phyloP scores from a whole-genome alignment of 2,888 invertebrate genomes.

The Cheilosia scutellata region DNA sequence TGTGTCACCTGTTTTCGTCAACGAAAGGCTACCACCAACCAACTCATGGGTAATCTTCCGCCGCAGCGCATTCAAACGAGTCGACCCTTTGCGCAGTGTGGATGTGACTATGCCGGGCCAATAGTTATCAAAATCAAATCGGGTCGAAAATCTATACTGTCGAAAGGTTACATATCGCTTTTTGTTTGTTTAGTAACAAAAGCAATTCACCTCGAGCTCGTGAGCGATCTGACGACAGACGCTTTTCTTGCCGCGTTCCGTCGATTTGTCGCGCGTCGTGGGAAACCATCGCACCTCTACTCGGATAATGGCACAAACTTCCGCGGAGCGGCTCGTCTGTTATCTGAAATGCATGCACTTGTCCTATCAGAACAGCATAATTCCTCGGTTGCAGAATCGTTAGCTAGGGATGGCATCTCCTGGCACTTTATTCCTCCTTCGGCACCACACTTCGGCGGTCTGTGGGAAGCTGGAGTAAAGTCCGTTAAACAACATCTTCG shows the following conservation, averaged over 20 bases:
- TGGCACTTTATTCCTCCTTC: slow-evolving; percentile 66
- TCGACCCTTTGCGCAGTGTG: slow-evolving; percentile 36
- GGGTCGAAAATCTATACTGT: slow-evolving; percentile 19
- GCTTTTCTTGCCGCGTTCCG: slow-evolving; percentile 28
- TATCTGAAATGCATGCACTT: not conserved
- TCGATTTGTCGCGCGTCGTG: slow-evolving; percentile 49
- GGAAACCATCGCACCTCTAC: slow-evolving; percentile 51
- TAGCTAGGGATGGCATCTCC: slow-evolving; percentile 38
- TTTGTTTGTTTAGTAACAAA: slow-evolving; percentile 25
- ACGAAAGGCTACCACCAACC: slow-evolving; percentile 2
- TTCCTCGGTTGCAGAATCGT: slow-evolving; percentile 26
- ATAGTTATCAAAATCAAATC: not conserved
- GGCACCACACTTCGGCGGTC: slow-evolving; percentile 57
- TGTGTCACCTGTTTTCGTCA: slow-evolving; percentile 26
- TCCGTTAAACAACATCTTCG: slow-evolving; percentile 27
- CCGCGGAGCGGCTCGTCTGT: slow-evolving; percentile 37
- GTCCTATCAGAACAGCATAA: slow-evolving; percentile 6
- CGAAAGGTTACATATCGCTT: slow-evolving; percentile 46
- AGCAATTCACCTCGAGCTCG: slow-evolving; percentile 32
- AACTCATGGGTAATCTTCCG: slow-evolving; percentile 40
- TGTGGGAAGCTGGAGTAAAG: slow-evolving; percentile 42
- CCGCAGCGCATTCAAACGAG: slow-evolving; percentile 21
- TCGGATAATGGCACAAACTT: slow-evolving; percentile 55
- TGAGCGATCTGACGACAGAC: slow-evolving; percentile 37
- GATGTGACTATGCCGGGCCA: slow-evolving; percentile 47